Evolutionary conservation across 2,113 vertebrate genomes (phyloP).

Genomic region (Toxotes jaculatrix): DNA sequence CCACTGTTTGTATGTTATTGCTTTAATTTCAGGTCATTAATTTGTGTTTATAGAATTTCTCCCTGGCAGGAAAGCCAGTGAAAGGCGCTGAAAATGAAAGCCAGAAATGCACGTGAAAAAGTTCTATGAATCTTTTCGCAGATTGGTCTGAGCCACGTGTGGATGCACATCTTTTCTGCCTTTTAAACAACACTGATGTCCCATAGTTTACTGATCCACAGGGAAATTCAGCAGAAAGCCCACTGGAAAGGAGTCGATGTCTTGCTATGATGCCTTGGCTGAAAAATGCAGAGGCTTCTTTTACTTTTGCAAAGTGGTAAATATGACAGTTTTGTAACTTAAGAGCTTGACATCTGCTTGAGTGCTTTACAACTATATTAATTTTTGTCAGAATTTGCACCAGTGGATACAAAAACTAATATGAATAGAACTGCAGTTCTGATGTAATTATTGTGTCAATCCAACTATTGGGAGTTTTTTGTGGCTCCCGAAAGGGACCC

Average conservation of each 20-base stretch:
- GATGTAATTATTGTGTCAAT: conserved; percentile 52
- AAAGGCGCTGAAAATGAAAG: not conserved
- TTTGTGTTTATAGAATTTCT: conserved; percentile 55
- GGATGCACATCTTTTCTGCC: no score
- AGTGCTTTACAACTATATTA: conserved; percentile 28
- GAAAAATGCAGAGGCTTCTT: not conserved
- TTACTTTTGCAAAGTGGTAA: not conserved
- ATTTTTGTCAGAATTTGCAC: not conserved
- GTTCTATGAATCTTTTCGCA: no score
- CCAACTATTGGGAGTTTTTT: conserved; percentile 34
- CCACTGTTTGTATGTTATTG: not conserved
- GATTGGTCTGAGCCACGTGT: no score
- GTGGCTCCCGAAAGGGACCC: conserved; percentile 10
- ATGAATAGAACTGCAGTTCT: conserved; percentile 17
- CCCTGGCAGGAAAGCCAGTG: conserved; percentile 26
- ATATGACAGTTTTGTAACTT: not conserved
- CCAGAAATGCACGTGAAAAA: no score
- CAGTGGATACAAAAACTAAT: not conserved
- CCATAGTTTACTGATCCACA: no score
- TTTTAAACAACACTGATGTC: no score
- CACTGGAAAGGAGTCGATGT: not conserved
- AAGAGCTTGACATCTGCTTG: conserved; percentile 11
- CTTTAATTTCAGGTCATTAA: conserved; percentile 18
- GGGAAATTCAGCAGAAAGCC: no score
- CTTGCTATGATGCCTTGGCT: not conserved